These are phyloP conservation scores for Notocelia uddmanniana DNA, from an alignment of 2,888 invertebrate species.

Conservation along the genomic window DNA sequence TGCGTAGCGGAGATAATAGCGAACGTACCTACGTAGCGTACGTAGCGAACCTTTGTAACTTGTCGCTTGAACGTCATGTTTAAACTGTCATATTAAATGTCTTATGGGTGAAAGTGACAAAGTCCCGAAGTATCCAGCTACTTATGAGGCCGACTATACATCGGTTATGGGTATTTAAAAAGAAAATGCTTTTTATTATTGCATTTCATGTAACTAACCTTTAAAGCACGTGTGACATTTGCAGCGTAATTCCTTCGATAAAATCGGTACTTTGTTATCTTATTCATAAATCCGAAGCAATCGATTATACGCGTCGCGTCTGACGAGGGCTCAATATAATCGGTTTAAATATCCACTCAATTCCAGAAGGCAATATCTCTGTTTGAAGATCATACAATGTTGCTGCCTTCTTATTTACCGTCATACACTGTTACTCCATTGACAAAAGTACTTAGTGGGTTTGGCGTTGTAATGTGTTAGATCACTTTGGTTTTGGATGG, in stretches of 20 bases:
- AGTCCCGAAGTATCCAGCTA: too few species aligned
- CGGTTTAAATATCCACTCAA: conserved; percentile 66
- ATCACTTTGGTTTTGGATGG: not conserved
- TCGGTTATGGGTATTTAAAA: too few species aligned
- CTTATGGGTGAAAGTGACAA: too few species aligned
- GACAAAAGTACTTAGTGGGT: not conserved
- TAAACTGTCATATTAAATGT: too few species aligned
- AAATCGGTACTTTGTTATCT: conserved; percentile 72
- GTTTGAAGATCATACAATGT: not conserved
- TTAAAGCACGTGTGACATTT: conserved; percentile 39
- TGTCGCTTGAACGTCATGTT: too few species aligned
- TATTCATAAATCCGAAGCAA: conserved; percentile 73
- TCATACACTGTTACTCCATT: not conserved
- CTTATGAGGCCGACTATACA: not conserved
- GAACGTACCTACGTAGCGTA: too few species aligned
- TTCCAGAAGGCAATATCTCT: conserved; percentile 13
- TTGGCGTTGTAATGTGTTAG: not conserved
- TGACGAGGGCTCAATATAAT: conserved; percentile 80
- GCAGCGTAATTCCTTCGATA: conserved; percentile 63
- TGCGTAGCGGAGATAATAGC: too few species aligned
- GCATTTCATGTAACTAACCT: conserved; percentile 20
- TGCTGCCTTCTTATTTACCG: conserved; percentile 2
- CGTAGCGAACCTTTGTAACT: too few species aligned
- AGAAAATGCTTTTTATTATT: too few species aligned
- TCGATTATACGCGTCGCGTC: conserved; percentile 76